Conservation (phyloP, 2,797 vertebrate species). For the Labeo calbasu region DNA sequence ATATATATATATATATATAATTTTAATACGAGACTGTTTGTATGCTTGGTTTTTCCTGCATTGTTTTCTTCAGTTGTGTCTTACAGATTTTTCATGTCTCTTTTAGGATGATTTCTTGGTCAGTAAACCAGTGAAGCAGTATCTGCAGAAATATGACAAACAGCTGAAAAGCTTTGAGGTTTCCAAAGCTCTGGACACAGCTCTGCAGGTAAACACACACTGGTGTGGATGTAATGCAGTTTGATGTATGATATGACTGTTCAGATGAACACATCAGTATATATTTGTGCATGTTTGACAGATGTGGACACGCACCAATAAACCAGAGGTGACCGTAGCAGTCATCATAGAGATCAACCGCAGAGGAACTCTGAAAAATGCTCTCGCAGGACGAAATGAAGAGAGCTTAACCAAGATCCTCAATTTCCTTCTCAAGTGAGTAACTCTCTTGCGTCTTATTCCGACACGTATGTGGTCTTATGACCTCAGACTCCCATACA, state of each 20-base stretch:
- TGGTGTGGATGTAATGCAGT: not conserved
- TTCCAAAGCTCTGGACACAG: conserved; percentile 91
- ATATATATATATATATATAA: accelerated
- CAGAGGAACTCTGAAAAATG: conserved; percentile 92
- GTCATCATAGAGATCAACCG: conserved; percentile 94
- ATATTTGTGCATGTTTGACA: conserved; percentile 61
- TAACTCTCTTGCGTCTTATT: not conserved
- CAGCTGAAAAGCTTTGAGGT: conserved; percentile 90
- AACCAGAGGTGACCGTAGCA: conserved; percentile 89
- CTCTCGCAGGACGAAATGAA: conserved; percentile 92
- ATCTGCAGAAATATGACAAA: conserved; percentile 89
- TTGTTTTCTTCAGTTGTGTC: not conserved
- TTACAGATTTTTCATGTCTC: conserved; percentile 30
- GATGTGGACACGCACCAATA: conserved; percentile 74
- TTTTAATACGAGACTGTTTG: not conserved
- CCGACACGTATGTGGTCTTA: conserved; percentile 32
- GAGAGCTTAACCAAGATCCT: conserved; percentile 83
- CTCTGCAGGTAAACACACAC: conserved; percentile 82
- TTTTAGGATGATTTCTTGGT: conserved; percentile 90
- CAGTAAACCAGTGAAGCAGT: conserved; percentile 84
- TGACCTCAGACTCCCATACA: not conserved
- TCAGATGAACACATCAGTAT: not conserved
- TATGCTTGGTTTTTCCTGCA: not conserved
- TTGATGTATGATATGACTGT: not conserved
- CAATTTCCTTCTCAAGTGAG: conserved; percentile 89